Percentiles rank a stretch among this genome's conserved stretches.
These are phyloP conservation scores for Gallinago nigripennis DNA, from an alignment of 2,797 vertebrate species.

Conservation along the genomic window DNA sequence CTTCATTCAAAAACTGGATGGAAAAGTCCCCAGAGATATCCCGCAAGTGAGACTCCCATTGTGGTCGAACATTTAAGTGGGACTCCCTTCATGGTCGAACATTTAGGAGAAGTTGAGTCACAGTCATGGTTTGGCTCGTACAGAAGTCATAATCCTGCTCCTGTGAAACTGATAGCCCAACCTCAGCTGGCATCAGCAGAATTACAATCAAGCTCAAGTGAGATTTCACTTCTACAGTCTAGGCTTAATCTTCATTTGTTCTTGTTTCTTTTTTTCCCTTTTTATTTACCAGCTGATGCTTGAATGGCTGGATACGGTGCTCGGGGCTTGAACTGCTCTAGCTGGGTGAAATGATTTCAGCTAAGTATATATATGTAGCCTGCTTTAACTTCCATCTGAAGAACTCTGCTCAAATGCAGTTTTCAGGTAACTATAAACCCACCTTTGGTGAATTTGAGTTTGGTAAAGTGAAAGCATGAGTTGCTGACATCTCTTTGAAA, in stretches of 20 bases:
- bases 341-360: not conserved
- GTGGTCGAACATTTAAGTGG: not conserved
- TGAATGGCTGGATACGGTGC: not conserved
- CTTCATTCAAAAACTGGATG: not conserved
- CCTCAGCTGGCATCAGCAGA: not conserved
- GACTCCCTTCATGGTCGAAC: not conserved
- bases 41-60: not conserved
- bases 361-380: not conserved
- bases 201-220: not conserved
- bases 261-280: not conserved
- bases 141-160: not conserved
- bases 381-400: not conserved
- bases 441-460: not conserved
- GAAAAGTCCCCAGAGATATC: not conserved
- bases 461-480: not conserved
- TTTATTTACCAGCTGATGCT: not conserved
- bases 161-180: not conserved
- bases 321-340: not conserved
- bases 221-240: not conserved
- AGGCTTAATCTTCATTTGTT: not conserved
- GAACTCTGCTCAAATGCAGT: not conserved
- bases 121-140: not conserved
- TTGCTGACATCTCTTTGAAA: not conserved
- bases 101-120: not conserved
- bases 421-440: not conserved